A percentile compares a stretch with the other conserved stretches of the same genome.
phyloP scores from a whole-genome alignment of 2,888 invertebrate genomes.

The Cylindroiulus punctatus region DNA sequence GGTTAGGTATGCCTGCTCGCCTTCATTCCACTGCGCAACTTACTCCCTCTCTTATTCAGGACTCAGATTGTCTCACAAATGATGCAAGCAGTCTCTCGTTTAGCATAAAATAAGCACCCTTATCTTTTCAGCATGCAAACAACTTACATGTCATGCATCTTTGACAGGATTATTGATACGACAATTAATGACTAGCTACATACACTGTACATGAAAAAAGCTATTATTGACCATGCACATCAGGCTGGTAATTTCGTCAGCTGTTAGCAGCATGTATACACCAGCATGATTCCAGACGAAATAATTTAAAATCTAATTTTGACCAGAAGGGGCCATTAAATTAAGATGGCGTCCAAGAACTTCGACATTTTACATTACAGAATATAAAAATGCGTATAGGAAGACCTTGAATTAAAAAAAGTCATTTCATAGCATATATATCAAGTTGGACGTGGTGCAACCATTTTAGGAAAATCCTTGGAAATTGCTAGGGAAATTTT shows the following conservation, averaged over 20 bases:
- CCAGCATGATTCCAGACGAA: no score
- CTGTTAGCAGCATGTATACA: no score
- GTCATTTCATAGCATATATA: not conserved
- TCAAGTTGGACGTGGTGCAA: not conserved
- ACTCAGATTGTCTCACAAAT: no score
- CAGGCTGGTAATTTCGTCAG: no score
- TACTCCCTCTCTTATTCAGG: no score
- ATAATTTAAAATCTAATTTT: not conserved
- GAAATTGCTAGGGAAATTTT: not conserved
- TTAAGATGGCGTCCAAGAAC: not conserved
- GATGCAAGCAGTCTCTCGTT: not conserved
- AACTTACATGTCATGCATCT: not conserved
- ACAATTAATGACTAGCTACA: not conserved
- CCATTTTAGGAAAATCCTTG: slow-evolving; percentile 35
- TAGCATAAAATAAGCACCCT: slow-evolving; percentile 11
- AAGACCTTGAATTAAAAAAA: slow-evolving; percentile 8
- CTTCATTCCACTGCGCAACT: no score
- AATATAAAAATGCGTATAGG: not conserved
- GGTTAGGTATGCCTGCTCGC: no score
- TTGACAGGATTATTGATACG: not conserved
- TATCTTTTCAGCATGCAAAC: not conserved
- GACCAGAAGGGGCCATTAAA: not conserved
- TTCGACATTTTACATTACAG: not conserved
- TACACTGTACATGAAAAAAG: no score
- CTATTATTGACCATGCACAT: no score